Percentiles rank a stretch among this genome's conserved stretches.
Conservation (phyloP, 2,113 vertebrate genomes). For the Thamnophis sirtalis region DNA sequence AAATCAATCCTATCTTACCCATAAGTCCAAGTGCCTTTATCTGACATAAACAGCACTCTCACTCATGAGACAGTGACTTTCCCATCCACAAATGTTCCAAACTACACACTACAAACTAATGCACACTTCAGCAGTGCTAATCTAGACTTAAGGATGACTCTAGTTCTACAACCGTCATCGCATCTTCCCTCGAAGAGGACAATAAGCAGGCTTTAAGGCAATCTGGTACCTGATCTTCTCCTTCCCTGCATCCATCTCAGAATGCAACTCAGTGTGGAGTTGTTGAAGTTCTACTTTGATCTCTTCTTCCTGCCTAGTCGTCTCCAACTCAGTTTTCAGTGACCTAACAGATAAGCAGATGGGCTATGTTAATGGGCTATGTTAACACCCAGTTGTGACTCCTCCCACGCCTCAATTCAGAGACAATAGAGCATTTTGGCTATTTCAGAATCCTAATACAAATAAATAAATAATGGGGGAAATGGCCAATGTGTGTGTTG, state of each 20-base stretch:
- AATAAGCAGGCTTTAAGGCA: accelerated
- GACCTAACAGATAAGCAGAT: constrained; percentile 57
- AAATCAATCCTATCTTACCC: neutral
- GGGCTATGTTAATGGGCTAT: no score
- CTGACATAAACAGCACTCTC: neutral
- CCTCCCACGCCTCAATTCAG: no score
- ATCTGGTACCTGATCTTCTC: constrained; percentile 73
- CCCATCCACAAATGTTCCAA: neutral
- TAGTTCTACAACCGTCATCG: neutral
- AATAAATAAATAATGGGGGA: no score
- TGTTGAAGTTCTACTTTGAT: constrained; percentile 54
- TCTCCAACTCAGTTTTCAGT: constrained; percentile 66
- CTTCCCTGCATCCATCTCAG: constrained; percentile 58
- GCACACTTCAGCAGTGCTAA: neutral
- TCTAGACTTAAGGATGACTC: no score
- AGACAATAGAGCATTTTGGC: no score
- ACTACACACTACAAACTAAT: no score
- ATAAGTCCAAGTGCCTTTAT: neutral
- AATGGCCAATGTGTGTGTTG: no score
- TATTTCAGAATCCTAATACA: no score
- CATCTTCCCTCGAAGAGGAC: accelerated
- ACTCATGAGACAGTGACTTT: neutral
- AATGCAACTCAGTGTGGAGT: constrained; percentile 59
- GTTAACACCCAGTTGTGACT: no score
- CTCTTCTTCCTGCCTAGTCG: constrained; percentile 63